Percentiles rank a stretch among this genome's conserved stretches.
These are phyloP conservation scores for Pseudotriccus pelzelni DNA, from an alignment of 2,797 vertebrate genomes.

Conservation along the genomic window DNA sequence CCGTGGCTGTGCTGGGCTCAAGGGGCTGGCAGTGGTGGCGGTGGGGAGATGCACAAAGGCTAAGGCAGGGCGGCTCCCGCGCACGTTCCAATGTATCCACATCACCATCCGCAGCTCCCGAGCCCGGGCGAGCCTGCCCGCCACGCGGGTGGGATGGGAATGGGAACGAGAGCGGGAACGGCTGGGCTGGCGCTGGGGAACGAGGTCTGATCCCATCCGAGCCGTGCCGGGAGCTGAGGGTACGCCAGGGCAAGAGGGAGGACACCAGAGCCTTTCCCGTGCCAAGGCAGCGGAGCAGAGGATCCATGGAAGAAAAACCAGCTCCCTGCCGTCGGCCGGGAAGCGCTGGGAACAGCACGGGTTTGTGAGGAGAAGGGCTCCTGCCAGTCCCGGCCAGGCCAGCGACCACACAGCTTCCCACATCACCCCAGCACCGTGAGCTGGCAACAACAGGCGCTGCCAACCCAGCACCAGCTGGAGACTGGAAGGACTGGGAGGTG, in stretches of 20 bases:
- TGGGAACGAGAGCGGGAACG: background rate
- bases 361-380: background rate
- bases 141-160: background rate
- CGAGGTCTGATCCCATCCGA: background rate
- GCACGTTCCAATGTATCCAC: constrained; percentile 68
- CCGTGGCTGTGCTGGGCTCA: background rate
- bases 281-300: background rate
- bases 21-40: background rate
- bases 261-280: background rate
- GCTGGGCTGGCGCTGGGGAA: background rate
- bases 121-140: constrained; percentile 21
- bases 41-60: constrained; percentile 2
- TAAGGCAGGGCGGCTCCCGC: constrained; percentile 47
- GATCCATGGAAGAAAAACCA: background rate
- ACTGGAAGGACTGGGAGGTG: background rate
- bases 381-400: background rate
- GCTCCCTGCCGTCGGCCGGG: background rate
- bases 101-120: constrained; percentile 39
- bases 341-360: background rate
- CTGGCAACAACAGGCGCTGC: background rate
- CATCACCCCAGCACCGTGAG: background rate
- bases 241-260: background rate
- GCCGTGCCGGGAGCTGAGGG: background rate
- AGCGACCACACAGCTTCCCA: background rate
- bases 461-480: background rate